Conservation (phyloP, 2,888 invertebrate species). For the Drosophila macrospina region DNA sequence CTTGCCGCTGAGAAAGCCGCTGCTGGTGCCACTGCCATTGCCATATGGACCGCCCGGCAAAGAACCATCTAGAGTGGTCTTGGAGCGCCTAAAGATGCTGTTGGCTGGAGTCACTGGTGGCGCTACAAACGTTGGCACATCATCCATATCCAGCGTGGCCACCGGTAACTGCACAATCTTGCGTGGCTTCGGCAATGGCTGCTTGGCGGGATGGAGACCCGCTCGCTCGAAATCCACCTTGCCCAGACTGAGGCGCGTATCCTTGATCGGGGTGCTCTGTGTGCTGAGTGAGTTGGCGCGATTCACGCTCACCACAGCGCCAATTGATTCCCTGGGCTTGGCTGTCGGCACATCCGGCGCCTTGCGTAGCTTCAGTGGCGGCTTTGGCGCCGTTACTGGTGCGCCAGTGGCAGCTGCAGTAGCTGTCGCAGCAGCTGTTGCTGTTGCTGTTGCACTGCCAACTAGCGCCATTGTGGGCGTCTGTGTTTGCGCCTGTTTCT, state of each 20-base stretch:
- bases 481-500: constrained; percentile 80
- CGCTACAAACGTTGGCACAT: constrained; percentile 47
- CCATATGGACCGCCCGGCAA: constrained; percentile 2
- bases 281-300: constrained; percentile 71
- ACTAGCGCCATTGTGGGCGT: constrained; percentile 70
- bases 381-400: constrained; percentile 65
- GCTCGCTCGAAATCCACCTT: constrained; percentile 79
- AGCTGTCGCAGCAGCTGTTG: constrained; percentile 41
- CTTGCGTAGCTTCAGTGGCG: constrained; percentile 79
- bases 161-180: constrained; percentile 82
- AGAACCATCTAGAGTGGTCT: constrained; percentile 80
- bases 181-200: constrained; percentile 80
- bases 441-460: constrained; percentile 40
- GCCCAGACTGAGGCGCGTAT: constrained; percentile 81
- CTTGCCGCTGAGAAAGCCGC: constrained; percentile 75
- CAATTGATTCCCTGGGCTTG: constrained; percentile 65
- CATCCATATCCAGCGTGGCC: constrained; percentile 81
- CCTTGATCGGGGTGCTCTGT: constrained; percentile 69
- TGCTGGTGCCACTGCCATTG: constrained; percentile 18
- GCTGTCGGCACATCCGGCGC: constrained; percentile 82
- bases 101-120: constrained; percentile 51
- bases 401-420: constrained; percentile 36
- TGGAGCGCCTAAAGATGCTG: constrained; percentile 82
- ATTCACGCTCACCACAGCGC: constrained; percentile 54
- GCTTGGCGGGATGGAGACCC: constrained; percentile 73